phyloP scores from a whole-genome alignment of 1,140 invertebrate genomes.

The Euwallacea similis region DNA sequence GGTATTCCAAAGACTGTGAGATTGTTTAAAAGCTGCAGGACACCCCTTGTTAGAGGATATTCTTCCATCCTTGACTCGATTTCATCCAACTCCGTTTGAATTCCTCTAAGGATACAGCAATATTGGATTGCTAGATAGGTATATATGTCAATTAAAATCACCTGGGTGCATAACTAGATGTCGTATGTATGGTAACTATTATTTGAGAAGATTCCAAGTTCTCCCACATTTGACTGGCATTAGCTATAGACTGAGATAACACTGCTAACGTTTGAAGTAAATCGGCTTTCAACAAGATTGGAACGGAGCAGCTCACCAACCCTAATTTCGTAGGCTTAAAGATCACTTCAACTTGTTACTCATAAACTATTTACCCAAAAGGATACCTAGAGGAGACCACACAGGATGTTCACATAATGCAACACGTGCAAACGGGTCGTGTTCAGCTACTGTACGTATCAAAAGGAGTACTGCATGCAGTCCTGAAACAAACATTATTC shows the following conservation, averaged over 20 bases:
- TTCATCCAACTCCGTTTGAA: constrained; percentile 70
- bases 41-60: constrained; percentile 80
- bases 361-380: constrained; percentile 58
- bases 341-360: not conserved
- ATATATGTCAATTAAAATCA: not conserved
- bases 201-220: constrained; percentile 85
- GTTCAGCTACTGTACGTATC: constrained; percentile 72
- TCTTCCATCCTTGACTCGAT: constrained; percentile 88
- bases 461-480: constrained; percentile 79
- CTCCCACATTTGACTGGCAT: constrained; percentile 81
- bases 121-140: too few species aligned
- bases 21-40: constrained; percentile 75
- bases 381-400: constrained; percentile 77
- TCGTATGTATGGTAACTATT: constrained; percentile 67
- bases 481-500: constrained; percentile 46
- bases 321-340: constrained; percentile 44
- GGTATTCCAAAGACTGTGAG: constrained; percentile 78
- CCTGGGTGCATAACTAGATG: constrained; percentile 65
- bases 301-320: constrained; percentile 85
- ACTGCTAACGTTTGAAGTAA: constrained; percentile 76
- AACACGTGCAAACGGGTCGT: constrained; percentile 77
- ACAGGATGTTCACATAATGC: constrained; percentile 83
- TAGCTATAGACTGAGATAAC: constrained; percentile 72
- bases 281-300: constrained; percentile 82
- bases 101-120: constrained; percentile 52